Evolutionary conservation across 1,140 invertebrate genomes (phyloP).

Genomic region (Frieseomelitta varia): DNA sequence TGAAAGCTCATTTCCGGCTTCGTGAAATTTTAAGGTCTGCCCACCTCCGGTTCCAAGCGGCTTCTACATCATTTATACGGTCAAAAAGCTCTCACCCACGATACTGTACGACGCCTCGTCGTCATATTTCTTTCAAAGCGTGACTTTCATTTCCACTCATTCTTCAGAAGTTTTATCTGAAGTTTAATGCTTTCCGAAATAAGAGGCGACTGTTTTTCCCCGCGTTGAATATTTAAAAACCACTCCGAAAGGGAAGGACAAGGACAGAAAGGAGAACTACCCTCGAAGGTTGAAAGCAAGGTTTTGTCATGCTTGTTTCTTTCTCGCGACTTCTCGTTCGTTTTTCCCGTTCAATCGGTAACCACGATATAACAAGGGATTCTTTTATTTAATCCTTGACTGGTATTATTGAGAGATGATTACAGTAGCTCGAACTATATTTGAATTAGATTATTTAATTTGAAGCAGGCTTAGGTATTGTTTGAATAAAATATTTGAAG

Average conservation of each 20-base stretch:
- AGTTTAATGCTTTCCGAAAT: constrained; percentile 23
- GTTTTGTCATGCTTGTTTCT: not conserved
- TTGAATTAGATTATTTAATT: too few relatives aligned
- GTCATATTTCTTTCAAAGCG: constrained; percentile 21
- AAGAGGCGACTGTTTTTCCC: not conserved
- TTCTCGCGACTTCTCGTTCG: too few relatives aligned
- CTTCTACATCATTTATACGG: constrained; percentile 40
- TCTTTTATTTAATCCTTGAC: not conserved
- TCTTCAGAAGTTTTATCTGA: not conserved
- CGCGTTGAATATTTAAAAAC: not conserved
- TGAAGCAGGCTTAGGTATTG: too few relatives aligned
- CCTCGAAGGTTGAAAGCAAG: not conserved
- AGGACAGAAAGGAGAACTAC: not conserved
- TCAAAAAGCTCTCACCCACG: constrained; percentile 28
- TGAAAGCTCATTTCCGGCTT: not conserved
- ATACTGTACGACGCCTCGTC: not conserved
- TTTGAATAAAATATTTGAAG: too few relatives aligned
- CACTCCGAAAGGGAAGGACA: not conserved
- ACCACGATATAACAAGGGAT: not conserved
- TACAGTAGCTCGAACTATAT: too few relatives aligned
- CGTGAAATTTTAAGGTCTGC: constrained; percentile 24
- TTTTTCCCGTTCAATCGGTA: not conserved
- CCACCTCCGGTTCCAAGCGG: not conserved
- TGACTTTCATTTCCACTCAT: constrained; percentile 42
- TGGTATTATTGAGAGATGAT: too few relatives aligned